These are phyloP conservation scores for Zaprionus camerounensis DNA, from an alignment of 1,140 invertebrate genomes.

Conservation along the genomic window DNA sequence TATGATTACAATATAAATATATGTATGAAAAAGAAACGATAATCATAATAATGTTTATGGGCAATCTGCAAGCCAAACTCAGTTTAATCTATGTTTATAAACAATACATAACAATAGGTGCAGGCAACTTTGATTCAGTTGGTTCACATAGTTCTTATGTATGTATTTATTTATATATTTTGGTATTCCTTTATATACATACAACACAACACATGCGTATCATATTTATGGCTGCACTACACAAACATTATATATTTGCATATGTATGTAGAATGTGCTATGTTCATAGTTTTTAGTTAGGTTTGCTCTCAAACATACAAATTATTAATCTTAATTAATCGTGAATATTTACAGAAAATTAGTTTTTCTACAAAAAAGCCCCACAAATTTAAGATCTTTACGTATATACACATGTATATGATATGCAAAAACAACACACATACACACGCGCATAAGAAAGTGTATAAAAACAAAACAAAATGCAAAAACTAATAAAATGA, in stretches of 20 bases:
- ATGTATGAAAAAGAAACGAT: slow-evolving; percentile 63
- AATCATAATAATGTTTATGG: slow-evolving; percentile 59
- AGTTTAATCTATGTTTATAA: slow-evolving; percentile 57
- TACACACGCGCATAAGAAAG: slow-evolving; percentile 31
- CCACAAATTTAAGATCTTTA: slow-evolving; percentile 67
- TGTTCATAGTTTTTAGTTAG: slow-evolving; percentile 81
- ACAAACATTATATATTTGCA: slow-evolving; percentile 38
- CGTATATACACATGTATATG: slow-evolving; percentile 48
- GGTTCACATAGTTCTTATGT: slow-evolving; percentile 24
- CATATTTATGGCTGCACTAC: slow-evolving; percentile 73
- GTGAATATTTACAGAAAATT: slow-evolving; percentile 52
- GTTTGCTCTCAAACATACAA: slow-evolving; percentile 54
- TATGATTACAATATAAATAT: slow-evolving; percentile 42
- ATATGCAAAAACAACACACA: slow-evolving; percentile 59
- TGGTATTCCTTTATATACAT: slow-evolving; percentile 57
- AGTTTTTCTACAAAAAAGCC: slow-evolving; percentile 76
- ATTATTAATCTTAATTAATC: slow-evolving; percentile 56
- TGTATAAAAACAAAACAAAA: slow-evolving; percentile 63
- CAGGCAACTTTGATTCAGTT: slow-evolving; percentile 37
- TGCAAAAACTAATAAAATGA: slow-evolving; percentile 45
- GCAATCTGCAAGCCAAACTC: slow-evolving; percentile 77
- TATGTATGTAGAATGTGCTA: slow-evolving; percentile 67
- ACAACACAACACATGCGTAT: slow-evolving; percentile 53
- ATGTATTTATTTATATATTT: slow-evolving; percentile 49
- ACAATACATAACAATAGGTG: slow-evolving; percentile 17